These are phyloP conservation scores for Tenthredo mesomela DNA, from an alignment of 2,888 invertebrate genomes.

Conservation along the genomic window DNA sequence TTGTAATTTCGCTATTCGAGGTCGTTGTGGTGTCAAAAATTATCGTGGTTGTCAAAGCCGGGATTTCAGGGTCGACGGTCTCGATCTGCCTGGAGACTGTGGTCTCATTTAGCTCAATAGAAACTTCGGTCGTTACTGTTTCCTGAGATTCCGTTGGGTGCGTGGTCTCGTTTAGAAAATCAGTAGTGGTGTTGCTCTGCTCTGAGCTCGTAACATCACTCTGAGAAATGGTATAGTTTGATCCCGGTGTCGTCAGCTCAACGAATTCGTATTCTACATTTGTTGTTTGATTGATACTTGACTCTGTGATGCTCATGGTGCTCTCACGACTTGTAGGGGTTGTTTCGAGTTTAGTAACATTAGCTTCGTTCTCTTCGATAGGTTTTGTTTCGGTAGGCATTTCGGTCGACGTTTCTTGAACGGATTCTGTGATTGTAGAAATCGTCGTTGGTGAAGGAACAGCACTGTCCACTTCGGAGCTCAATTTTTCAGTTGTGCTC, in stretches of 20 bases:
- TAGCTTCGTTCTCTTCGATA: not conserved
- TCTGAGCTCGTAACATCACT: slow-evolving; percentile 49
- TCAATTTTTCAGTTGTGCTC: slow-evolving; percentile 1
- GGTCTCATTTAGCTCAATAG: slow-evolving; percentile 47
- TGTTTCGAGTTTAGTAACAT: not conserved
- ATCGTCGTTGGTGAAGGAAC: not conserved
- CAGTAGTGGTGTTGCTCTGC: not conserved
- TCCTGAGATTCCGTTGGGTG: slow-evolving; percentile 51
- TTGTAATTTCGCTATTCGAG: slow-evolving; percentile 8
- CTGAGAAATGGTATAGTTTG: slow-evolving; percentile 51
- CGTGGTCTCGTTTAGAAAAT: slow-evolving; percentile 12
- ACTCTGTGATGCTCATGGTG: slow-evolving; percentile 8
- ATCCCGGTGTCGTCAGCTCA: slow-evolving; percentile 65
- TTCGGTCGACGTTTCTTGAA: slow-evolving; percentile 25
- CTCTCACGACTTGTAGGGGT: not conserved
- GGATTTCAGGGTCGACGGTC: not conserved
- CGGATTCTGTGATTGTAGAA: not conserved
- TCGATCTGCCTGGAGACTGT: slow-evolving; percentile 38
- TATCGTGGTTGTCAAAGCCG: slow-evolving; percentile 3
- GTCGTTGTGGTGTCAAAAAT: slow-evolving; percentile 40
- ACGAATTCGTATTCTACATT: slow-evolving; percentile 70
- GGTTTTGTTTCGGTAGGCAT: not conserved
- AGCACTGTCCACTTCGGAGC: not conserved
- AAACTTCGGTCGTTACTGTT: slow-evolving; percentile 19
- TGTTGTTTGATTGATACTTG: slow-evolving; percentile 55